Evolutionary conservation across 2,797 vertebrate species (phyloP).

Genomic region (Lepilemur ruficaudatus): DNA sequence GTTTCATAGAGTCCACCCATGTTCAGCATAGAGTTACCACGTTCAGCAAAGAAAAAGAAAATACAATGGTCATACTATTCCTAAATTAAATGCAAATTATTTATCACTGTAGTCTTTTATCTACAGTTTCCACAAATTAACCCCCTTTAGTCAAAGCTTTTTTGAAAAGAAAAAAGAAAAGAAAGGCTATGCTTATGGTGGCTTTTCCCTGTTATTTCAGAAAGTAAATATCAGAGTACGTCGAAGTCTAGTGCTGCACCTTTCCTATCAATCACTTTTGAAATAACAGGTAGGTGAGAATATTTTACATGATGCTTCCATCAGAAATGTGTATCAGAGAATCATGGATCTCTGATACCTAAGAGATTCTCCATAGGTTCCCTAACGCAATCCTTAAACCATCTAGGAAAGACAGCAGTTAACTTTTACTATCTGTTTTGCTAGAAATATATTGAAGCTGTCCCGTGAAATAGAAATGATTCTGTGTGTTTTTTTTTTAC

Average conservation of each 20-base stretch:
- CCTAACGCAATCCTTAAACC: background rate
- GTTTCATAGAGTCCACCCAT: too few species aligned
- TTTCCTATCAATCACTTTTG: slow-evolving; percentile 93
- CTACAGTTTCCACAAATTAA: background rate
- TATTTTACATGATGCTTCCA: slow-evolving; percentile 42
- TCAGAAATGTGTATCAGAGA: slow-evolving; percentile 40
- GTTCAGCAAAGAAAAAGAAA: background rate
- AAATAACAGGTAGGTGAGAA: slow-evolving; percentile 92
- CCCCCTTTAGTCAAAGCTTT: slow-evolving; percentile 34
- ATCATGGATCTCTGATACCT: background rate
- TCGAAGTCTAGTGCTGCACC: slow-evolving; percentile 91
- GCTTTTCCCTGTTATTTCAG: slow-evolving; percentile 91
- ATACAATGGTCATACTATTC: background rate
- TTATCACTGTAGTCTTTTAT: background rate
- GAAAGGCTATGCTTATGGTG: slow-evolving; percentile 81
- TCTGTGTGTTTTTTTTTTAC: background rate
- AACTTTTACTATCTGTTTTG: background rate
- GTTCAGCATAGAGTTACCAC: background rate
- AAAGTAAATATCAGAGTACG: slow-evolving; percentile 90
- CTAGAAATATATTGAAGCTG: background rate
- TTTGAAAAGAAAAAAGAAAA: slow-evolving; percentile 43
- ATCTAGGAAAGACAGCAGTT: background rate
- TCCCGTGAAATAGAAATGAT: slow-evolving; percentile 4
- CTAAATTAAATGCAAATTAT: slow-evolving; percentile 36
- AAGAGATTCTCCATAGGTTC: background rate